Conservation (phyloP, 2,797 vertebrate genomes). For the Peromyscus melanophrys region DNA sequence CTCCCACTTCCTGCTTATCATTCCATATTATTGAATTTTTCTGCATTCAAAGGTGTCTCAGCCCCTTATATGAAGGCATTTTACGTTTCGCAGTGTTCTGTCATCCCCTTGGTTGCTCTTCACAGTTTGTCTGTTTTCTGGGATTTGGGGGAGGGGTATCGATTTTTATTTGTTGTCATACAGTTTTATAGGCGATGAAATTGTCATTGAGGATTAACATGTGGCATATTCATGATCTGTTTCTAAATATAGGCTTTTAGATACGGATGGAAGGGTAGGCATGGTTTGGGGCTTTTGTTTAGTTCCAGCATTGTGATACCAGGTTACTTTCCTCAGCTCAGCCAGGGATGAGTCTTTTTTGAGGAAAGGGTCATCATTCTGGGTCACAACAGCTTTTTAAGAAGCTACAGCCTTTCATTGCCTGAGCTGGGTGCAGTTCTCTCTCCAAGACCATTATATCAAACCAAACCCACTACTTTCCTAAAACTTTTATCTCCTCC, state of each 20-base stretch:
- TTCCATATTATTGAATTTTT: neutral
- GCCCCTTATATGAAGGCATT: neutral
- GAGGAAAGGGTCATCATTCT: neutral
- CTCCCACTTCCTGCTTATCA: neutral
- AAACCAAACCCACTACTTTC: neutral
- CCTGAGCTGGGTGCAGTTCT: neutral
- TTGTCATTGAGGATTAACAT: neutral
- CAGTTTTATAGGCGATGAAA: neutral
- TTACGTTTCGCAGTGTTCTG: neutral
- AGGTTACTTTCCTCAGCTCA: neutral
- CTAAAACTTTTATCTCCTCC: neutral
- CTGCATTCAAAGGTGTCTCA: neutral
- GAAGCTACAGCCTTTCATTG: neutral
- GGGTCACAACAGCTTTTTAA: neutral
- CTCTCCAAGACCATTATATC: neutral
- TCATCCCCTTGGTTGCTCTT: neutral
- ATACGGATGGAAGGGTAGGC: neutral
- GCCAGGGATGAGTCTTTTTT: neutral
- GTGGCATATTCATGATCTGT: neutral
- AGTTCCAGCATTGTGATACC: no score
- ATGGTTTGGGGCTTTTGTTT: neutral
- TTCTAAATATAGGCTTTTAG: neutral
- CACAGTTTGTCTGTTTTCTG: neutral
- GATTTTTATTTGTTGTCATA: neutral
- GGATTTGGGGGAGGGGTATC: neutral